phyloP scores from a whole-genome alignment of 2,888 invertebrate genomes.

The Rhamphomyia laevipes region DNA sequence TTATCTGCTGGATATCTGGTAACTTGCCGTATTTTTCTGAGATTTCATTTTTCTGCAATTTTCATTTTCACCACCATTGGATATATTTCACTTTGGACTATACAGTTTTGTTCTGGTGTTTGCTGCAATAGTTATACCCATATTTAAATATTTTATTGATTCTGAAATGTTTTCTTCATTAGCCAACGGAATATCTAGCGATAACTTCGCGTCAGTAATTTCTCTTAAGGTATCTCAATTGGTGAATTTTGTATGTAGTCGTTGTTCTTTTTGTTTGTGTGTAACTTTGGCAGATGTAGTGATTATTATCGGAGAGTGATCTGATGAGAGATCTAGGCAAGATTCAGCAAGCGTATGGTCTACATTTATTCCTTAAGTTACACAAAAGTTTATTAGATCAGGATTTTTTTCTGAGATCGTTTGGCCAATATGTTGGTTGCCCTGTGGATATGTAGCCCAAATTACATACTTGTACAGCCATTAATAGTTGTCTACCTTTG shows the following conservation, averaged over 20 bases:
- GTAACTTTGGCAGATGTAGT: no score
- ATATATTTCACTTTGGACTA: not conserved
- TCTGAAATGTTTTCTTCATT: not conserved
- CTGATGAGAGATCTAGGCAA: no score
- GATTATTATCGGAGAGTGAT: no score
- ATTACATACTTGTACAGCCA: conserved; percentile 6
- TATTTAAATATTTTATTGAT: not conserved
- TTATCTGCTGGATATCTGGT: not conserved
- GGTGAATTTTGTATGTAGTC: not conserved
- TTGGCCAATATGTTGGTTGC: conserved; percentile 12
- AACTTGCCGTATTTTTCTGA: not conserved
- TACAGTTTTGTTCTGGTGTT: not conserved
- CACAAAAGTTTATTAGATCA: conserved; percentile 9
- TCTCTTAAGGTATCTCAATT: not conserved
- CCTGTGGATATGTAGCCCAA: conserved; percentile 9
- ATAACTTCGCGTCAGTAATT: not conserved
- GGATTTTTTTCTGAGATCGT: conserved; percentile 8
- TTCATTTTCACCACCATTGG: not conserved
- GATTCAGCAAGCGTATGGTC: no score
- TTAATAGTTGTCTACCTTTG: conserved; percentile 8
- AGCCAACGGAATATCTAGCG: not conserved
- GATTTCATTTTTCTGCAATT: not conserved
- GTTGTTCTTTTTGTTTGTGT: no score
- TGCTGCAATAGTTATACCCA: not conserved
- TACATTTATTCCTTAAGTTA: conserved; percentile 1